A percentile compares a stretch with the other conserved stretches of the same genome.
phyloP scores from a whole-genome alignment of 2,797 vertebrate genomes.

The Gallinago solitaria region DNA sequence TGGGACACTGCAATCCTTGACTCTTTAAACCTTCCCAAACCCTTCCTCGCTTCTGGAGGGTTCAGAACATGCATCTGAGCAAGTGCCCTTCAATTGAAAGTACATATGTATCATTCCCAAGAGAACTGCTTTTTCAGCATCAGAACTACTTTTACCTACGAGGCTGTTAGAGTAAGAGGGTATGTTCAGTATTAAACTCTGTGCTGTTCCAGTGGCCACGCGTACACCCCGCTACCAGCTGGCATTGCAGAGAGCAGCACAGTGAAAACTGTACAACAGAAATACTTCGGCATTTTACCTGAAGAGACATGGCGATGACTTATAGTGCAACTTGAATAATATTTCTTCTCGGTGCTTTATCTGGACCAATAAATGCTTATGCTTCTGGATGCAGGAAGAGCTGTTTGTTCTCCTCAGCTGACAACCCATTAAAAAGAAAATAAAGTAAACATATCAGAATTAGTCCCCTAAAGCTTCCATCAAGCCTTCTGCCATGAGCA shows the following conservation, averaged over 20 bases:
- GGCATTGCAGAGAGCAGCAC: constrained; percentile 35
- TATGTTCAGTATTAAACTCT: neutral
- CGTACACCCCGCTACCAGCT: constrained; percentile 6
- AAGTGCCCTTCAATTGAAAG: neutral
- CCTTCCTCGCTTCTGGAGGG: neutral
- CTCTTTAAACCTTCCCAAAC: neutral
- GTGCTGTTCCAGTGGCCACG: neutral
- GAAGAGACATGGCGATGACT: constrained; percentile 72
- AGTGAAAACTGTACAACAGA: constrained; percentile 45
- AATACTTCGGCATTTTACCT: constrained; percentile 63
- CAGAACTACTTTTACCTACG: neutral
- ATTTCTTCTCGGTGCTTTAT: constrained; percentile 77
- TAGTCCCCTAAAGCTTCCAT: constrained; percentile 72
- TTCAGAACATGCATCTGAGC: neutral
- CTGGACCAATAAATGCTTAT: constrained; percentile 76
- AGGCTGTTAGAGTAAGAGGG: constrained; percentile 1
- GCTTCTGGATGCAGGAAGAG: constrained; percentile 74
- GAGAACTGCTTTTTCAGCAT: neutral
- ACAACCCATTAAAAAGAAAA: constrained; percentile 80
- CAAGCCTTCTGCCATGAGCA: constrained; percentile 62
- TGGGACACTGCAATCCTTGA: neutral
- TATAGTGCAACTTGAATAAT: constrained; percentile 61
- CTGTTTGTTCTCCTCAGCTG: constrained; percentile 78
- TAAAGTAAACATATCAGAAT: constrained; percentile 77
- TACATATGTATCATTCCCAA: neutral